Base-by-base conservation (phyloP, 2,797 vertebrate genomes). In the Sebastes trivittatus region DNA sequence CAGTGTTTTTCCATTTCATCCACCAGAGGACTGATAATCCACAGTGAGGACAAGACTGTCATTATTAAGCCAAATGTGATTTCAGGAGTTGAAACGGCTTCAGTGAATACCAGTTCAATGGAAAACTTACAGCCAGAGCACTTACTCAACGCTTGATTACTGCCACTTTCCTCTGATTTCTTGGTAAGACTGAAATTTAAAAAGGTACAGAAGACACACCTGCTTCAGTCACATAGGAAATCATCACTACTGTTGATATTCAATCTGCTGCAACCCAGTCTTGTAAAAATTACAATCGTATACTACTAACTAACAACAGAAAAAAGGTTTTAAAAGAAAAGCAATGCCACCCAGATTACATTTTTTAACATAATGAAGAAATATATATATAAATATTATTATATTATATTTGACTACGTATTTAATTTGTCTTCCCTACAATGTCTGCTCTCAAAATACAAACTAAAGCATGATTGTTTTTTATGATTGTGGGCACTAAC, bases 1-100 rank as follows among this genome's bases (percentile, higher is more conserved):
- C 13, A 60, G 36, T 62, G 34, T 34, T 32, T 85, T 32, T 23
- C 46, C n/a, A 67, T 78, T 81, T 73, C 18, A 75, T 71, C n/a
- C 58, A 61, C 32, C 3, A 29, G 22, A 59, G 11, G 67, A 69
- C 10, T 68, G 29, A 36, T 46, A 78, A 71, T 68, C 54, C 36
- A 59, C 25, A 4, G 25, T 4, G 25, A 71, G 42, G 58, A 52
- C 27, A 66, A 62, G 9, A 36, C n/a, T 22, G 30, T 62, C 61
- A 65, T 46, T 34, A 52, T 75, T 16, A 14, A 59, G 70, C 27
- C 7, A 56, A 54, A 32, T 63, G 34, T 27, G 11, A 74, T 60
- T 70, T 59, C 60, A 75, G 22, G n/a, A 55, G 29, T 34, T 18
- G 22, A 52, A 52, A 58, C 18, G 6, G 59, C 54, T 59, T 46